Base-by-base conservation (phyloP, 2,888 invertebrate genomes). In the Drosophila mettleri region DNA sequence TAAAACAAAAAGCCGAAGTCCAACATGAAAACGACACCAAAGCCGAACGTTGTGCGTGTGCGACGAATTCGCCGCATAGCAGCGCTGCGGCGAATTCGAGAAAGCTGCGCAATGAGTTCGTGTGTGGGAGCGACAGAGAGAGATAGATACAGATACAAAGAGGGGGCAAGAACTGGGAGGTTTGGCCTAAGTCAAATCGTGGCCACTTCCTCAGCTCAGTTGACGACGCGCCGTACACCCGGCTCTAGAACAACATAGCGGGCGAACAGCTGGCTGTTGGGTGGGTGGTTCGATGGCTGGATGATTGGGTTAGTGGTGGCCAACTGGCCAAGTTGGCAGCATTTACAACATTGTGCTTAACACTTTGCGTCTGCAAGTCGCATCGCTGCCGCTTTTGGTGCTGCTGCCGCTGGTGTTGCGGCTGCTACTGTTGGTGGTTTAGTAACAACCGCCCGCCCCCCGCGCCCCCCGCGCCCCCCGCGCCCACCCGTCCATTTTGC, bases 341-440 rank as follows among this genome's bases (percentile, higher is more conserved):
- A 67, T 81, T 86, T 81, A 86, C 84, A 68, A 72, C 74, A 74
- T 57, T 72, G 81, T 86, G 81, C 84, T 86, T 86, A 86, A 83
- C 86, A 83, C 83, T 83, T 86, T 86, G 72, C 81, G 81, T 70
- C 71, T 73, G 83, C 78, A 65, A 78, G 64, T 66, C 70, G 70
- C 72, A 76, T 53, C 54, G 51, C 45, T 29, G 41, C 18, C n/a
- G 45, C 45, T 45, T 24, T 43, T 43, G 43, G 27, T 45, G 45
- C 45, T 45, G 43, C 48, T 33, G 39, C 20, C 8, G 31, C 31
- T 8, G 8, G 7, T 20, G 12, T 12, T 20, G 12, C 14, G 14
- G 7, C 29, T 6, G 29, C 29, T 29, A 29, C 29, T 8, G 24
- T 14, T n/a, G 52, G 8, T n/a, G 39, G 24, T 22, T 31, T 33